phyloP scores from a whole-genome alignment of 1,140 invertebrate genomes.

The Atta texana region DNA sequence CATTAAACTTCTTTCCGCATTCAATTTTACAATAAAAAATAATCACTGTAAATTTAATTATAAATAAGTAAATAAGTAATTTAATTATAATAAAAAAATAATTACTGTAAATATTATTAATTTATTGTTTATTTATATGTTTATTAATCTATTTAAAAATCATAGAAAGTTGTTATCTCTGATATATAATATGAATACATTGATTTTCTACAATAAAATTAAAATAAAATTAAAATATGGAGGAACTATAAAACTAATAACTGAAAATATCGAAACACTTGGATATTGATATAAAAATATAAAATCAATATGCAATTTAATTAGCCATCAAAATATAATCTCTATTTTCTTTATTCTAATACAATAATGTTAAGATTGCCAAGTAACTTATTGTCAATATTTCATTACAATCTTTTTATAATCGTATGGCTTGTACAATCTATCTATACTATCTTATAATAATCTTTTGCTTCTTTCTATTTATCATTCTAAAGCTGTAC shows the following conservation, averaged over 20 bases:
- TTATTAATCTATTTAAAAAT: slow-evolving; percentile 10
- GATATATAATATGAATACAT: background rate
- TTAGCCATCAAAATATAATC: background rate
- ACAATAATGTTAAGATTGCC: background rate
- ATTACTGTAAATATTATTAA: slow-evolving; percentile 2
- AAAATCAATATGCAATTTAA: background rate
- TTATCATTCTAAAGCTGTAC: background rate
- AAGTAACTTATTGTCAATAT: background rate
- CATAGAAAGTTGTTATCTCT: background rate
- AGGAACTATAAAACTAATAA: background rate
- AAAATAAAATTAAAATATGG: background rate
- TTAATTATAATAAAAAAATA: too few relatives aligned
- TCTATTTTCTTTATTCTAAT: background rate
- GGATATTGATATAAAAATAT: background rate
- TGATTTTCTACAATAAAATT: background rate
- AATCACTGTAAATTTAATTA: background rate
- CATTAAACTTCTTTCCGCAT: background rate
- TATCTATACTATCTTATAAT: background rate
- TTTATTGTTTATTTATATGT: too few relatives aligned
- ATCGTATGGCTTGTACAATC: background rate
- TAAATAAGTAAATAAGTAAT: too few relatives aligned
- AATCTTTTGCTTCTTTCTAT: background rate
- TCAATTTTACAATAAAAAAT: background rate
- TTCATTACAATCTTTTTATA: background rate
- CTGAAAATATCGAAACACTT: background rate